Conservation (phyloP, 2,797 vertebrate genomes). For the Myotis myotis region DNA sequence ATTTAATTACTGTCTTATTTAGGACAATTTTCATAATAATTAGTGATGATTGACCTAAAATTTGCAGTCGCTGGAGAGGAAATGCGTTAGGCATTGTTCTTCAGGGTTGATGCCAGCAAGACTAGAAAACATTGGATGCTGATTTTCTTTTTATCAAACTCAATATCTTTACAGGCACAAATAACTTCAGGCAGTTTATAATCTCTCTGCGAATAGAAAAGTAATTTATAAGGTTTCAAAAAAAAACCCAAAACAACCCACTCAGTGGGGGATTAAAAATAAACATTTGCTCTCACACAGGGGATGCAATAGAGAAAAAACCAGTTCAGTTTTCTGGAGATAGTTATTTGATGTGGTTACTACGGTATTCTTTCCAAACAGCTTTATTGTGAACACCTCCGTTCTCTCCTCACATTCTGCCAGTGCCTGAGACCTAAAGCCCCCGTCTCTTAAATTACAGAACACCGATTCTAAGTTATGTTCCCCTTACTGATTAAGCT, state of each 20-base stretch:
- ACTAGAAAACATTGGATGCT: too few species aligned
- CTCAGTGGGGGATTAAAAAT: neutral
- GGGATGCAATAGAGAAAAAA: neutral
- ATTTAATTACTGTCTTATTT: neutral
- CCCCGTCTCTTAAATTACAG: neutral
- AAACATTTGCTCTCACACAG: neutral
- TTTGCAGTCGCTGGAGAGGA: too few species aligned
- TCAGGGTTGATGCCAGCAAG: too few species aligned
- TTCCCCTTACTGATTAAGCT: neutral
- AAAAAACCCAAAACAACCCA: neutral
- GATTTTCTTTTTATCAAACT: too few species aligned
- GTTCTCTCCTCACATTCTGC: neutral
- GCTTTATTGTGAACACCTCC: neutral
- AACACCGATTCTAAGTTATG: neutral
- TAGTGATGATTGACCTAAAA: too few species aligned
- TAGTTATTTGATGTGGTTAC: neutral
- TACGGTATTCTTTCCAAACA: slow-evolving; percentile 15
- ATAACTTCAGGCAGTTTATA: neutral
- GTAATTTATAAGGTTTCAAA: neutral
- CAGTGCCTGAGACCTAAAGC: neutral
- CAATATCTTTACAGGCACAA: neutral
- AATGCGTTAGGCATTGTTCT: too few species aligned
- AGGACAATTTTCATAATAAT: too few species aligned
- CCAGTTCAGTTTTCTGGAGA: neutral
- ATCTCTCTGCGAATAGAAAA: neutral